A percentile compares a stretch with the other conserved stretches of the same genome.
These are phyloP conservation scores for Hemibagrus wyckioides DNA, from an alignment of 2,113 vertebrate species.

Conservation along the genomic window DNA sequence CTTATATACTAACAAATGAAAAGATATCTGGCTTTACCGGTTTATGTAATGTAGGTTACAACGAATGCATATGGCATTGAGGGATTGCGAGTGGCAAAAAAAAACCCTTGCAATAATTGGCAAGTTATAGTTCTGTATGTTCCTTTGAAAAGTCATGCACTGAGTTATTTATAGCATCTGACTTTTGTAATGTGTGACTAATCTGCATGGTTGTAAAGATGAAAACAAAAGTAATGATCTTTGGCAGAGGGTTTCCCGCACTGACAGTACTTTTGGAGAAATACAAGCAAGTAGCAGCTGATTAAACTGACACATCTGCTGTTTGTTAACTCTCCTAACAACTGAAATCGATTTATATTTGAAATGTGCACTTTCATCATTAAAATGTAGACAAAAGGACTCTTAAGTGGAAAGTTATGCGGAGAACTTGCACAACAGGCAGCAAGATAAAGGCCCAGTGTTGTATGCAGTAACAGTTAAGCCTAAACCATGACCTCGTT, in stretches of 20 bases:
- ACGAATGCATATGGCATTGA: neutral
- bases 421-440: no score
- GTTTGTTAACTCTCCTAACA: neutral
- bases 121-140: neutral
- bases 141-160: neutral
- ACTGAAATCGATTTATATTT: neutral
- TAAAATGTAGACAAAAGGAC: neutral
- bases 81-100: neutral
- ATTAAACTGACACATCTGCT: neutral
- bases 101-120: no score
- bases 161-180: constrained; percentile 1
- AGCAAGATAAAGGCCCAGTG: neutral
- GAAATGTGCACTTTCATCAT: neutral
- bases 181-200: neutral
- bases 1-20: no score
- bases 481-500: neutral
- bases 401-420: neutral
- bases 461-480: neutral
- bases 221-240: neutral
- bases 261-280: neutral
- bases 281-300: neutral
- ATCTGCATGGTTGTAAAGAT: neutral
- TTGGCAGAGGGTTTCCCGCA: neutral
- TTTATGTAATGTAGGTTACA: neutral
- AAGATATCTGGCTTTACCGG: neutral